These are phyloP conservation scores for Druceiella hillmani DNA, from an alignment of 2,888 invertebrate genomes.

Conservation along the genomic window DNA sequence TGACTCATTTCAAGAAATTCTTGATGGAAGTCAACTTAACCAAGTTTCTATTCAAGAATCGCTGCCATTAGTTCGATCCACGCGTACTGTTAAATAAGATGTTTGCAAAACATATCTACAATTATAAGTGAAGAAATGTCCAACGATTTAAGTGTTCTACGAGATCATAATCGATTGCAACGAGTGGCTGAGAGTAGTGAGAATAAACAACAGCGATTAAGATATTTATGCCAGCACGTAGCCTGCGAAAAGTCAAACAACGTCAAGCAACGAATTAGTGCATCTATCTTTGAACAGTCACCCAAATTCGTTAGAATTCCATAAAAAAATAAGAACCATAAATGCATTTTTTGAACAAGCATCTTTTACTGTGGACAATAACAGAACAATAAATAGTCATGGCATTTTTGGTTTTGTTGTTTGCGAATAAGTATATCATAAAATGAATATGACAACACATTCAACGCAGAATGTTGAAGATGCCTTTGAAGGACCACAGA, in stretches of 20 bases:
- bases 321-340: slow-evolving; percentile 17
- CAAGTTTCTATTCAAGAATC: no score
- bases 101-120: slow-evolving; percentile 13
- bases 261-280: slow-evolving; percentile 15
- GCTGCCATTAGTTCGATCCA: no score
- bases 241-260: slow-evolving; percentile 13
- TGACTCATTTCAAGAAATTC: no score
- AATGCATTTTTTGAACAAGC: slow-evolving; percentile 19
- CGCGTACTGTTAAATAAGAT: slow-evolving; percentile 15
- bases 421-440: slow-evolving; percentile 20
- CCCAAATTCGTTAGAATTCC: slow-evolving; percentile 16
- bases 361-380: slow-evolving; percentile 17
- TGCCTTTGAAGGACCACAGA: slow-evolving; percentile 15
- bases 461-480: slow-evolving; percentile 15
- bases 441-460: slow-evolving; percentile 18
- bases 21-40: no score
- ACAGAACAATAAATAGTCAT: slow-evolving; percentile 18
- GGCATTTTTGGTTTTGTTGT: slow-evolving; percentile 19
- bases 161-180: no score
- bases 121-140: slow-evolving; percentile 11
- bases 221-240: slow-evolving; percentile 11
- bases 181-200: no score
- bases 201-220: no score
- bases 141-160: slow-evolving; percentile 12
- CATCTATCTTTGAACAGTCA: slow-evolving; percentile 14